These are phyloP conservation scores for Bujurquina vittata DNA, from an alignment of 2,113 vertebrate genomes.

Conservation along the genomic window DNA sequence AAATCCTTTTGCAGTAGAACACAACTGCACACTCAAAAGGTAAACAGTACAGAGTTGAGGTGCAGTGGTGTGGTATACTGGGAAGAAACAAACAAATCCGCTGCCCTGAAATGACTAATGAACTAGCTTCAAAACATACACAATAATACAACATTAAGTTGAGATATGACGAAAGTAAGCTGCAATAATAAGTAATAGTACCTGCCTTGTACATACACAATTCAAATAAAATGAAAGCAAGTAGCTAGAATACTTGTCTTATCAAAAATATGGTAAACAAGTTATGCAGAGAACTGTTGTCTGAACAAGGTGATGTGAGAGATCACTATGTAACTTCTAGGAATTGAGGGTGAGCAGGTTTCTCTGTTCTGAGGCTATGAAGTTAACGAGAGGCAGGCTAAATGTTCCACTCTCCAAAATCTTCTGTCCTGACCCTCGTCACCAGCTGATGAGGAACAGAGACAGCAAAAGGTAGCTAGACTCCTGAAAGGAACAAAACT, in stretches of 20 bases:
- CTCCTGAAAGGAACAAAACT: constrained; percentile 43
- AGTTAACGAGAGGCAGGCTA: constrained; percentile 45
- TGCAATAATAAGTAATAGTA: constrained; percentile 81
- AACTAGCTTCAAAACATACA: constrained; percentile 73
- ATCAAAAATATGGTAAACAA: constrained; percentile 92
- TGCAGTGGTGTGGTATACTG: constrained; percentile 22
- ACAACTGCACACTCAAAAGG: constrained; percentile 30
- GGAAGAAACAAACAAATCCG: constrained; percentile 35
- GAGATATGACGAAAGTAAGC: constrained; percentile 76
- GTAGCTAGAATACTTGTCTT: constrained; percentile 82
- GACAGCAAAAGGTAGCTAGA: constrained; percentile 58
- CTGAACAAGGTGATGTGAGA: constrained; percentile 76
- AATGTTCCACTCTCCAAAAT: constrained; percentile 51
- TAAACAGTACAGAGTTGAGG: constrained; percentile 49
- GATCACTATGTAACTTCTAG: constrained; percentile 82
- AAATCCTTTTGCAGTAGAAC: constrained; percentile 14
- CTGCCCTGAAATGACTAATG: constrained; percentile 68
- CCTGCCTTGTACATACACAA: constrained; percentile 78
- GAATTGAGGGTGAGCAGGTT: constrained; percentile 49
- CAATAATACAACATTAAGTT: constrained; percentile 69
- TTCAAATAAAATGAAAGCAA: constrained; percentile 83
- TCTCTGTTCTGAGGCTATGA: constrained; percentile 59
- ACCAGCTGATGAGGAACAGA: constrained; percentile 60
- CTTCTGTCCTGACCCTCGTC: constrained; percentile 43
- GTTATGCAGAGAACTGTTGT: constrained; percentile 79